A percentile compares a stretch with the other conserved stretches of the same genome.
These are phyloP conservation scores for Euplagia quadripunctaria DNA, from an alignment of 2,888 invertebrate species.

Conservation along the genomic window DNA sequence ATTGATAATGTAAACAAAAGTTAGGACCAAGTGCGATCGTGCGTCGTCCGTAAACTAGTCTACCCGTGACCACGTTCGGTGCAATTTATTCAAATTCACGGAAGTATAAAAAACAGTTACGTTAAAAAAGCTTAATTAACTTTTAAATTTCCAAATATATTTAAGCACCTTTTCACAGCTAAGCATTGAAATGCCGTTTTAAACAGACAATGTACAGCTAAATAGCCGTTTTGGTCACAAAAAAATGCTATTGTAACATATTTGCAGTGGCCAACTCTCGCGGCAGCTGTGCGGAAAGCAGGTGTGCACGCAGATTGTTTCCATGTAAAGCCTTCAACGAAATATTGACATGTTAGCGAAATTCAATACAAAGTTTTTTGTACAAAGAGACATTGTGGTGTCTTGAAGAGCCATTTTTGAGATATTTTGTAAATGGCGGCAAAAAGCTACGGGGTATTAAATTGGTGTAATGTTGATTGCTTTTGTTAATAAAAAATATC, in stretches of 20 bases:
- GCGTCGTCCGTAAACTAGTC: not conserved
- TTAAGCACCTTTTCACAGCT: not conserved
- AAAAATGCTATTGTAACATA: slow-evolving; percentile 16
- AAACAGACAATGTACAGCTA: slow-evolving; percentile 4
- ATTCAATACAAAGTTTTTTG: slow-evolving; percentile 12
- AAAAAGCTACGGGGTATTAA: not conserved
- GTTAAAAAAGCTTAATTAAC: not conserved
- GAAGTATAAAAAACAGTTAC: not conserved
- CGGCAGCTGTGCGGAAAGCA: slow-evolving; percentile 21
- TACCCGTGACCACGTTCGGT: not conserved
- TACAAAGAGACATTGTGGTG: not conserved
- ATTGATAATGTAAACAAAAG: not conserved
- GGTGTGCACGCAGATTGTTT: slow-evolving; percentile 20
- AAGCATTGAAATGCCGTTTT: not conserved
- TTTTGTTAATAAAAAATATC: not conserved
- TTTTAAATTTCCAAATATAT: not conserved
- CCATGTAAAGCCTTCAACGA: not conserved
- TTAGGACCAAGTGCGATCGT: no score
- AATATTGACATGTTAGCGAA: slow-evolving; percentile 11
- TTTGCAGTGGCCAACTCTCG: slow-evolving; percentile 14
- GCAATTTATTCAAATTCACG: not conserved
- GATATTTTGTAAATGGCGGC: not conserved
- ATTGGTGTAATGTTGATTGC: not conserved
- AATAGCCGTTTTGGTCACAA: slow-evolving; percentile 7
- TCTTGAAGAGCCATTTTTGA: slow-evolving; percentile 1